These are phyloP conservation scores for Coptodon bakossiorum DNA, from an alignment of 2,113 vertebrate species.

Conservation along the genomic window DNA sequence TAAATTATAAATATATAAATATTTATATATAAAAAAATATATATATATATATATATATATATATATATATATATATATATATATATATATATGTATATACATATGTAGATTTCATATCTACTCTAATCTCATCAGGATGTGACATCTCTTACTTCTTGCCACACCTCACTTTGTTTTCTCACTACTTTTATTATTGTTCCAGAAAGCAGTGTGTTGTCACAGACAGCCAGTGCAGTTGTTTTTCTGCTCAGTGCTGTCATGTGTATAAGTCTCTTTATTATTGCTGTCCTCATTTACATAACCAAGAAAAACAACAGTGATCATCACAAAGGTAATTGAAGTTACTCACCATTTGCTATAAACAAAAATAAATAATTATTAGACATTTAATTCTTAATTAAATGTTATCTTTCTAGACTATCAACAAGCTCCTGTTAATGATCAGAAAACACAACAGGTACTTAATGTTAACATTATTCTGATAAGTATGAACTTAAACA, in stretches of 20 bases:
- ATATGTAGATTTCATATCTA: too few relatives aligned
- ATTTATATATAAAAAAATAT: too few relatives aligned
- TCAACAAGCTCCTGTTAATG: not conserved
- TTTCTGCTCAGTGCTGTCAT: not conserved
- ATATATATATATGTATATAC: too few relatives aligned
- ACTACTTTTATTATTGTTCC: not conserved
- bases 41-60: too few relatives aligned
- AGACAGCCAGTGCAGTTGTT: not conserved
- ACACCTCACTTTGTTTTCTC: not conserved
- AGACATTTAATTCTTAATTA: not conserved
- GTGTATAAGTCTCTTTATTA: not conserved
- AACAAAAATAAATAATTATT: not conserved
- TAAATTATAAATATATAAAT: too few relatives aligned
- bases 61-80: too few relatives aligned
- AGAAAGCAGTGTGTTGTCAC: not conserved
- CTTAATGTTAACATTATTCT: not conserved
- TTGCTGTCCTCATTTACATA: not conserved
- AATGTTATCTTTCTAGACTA: fast-evolving
- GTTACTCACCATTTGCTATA: not conserved
- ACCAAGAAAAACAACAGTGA: not conserved
- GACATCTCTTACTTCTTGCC: not conserved
- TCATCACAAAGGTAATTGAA: not conserved
- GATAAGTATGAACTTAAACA: not conserved
- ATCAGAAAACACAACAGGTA: not conserved
- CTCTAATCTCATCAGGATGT: not conserved